Conservation (phyloP, 2,888 invertebrate species). For the Apodemia duryi region DNA sequence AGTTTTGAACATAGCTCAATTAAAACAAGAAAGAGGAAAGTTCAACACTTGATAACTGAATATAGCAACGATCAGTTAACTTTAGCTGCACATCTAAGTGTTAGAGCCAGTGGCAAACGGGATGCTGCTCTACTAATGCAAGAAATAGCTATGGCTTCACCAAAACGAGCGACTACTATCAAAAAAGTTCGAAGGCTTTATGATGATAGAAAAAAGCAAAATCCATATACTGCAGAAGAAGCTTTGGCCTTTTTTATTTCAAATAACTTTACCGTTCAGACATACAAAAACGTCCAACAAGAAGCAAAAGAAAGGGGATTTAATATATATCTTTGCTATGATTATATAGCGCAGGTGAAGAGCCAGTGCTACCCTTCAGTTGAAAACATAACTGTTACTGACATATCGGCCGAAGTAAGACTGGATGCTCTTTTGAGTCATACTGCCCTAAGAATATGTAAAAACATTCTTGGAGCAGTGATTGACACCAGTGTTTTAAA, state of each 20-base stretch:
- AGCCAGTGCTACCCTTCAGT: constrained; percentile 4
- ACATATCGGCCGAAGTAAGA: background rate
- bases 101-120: background rate
- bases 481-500: constrained; percentile 4
- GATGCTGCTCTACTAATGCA: constrained; percentile 5
- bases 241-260: constrained; percentile 3
- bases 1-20: background rate
- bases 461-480: constrained; percentile 3
- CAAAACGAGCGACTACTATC: constrained; percentile 8
- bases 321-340: constrained; percentile 7
- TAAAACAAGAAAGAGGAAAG: constrained; percentile 5
- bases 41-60: constrained; percentile 3
- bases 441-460: constrained; percentile 6
- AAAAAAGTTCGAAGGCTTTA: constrained; percentile 1
- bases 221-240: background rate
- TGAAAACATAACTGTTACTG: background rate
- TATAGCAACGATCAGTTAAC: background rate
- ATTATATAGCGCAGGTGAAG: constrained; percentile 1
- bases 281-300: background rate
- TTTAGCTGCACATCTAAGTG: constrained; percentile 2
- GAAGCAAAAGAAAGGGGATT: constrained; percentile 10
- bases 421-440: background rate
- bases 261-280: background rate
- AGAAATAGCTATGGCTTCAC: constrained; percentile 6
- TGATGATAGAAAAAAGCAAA: constrained; percentile 1